These are phyloP conservation scores for Sceloporus tristichus DNA, from an alignment of 2,113 vertebrate genomes.

Conservation along the genomic window DNA sequence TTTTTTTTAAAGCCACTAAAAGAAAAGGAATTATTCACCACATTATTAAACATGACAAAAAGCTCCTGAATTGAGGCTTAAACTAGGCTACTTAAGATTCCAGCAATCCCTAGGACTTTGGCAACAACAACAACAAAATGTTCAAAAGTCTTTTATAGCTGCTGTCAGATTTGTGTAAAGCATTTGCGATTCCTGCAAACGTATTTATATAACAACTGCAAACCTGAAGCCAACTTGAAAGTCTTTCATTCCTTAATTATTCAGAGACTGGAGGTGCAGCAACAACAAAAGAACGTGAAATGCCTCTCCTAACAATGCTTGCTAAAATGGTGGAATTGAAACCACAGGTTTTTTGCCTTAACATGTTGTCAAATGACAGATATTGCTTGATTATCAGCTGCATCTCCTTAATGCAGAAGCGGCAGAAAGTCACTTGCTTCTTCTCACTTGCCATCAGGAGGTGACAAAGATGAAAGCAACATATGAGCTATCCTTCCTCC, in stretches of 20 bases:
- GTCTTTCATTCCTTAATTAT: constrained; percentile 80
- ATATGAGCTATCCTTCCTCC: constrained; percentile 31
- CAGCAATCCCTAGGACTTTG: constrained; percentile 83
- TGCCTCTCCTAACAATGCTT: constrained; percentile 60
- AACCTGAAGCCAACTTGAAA: constrained; percentile 81
- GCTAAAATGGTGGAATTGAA: constrained; percentile 65
- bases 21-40: constrained; percentile 82
- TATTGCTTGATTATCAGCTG: constrained; percentile 42
- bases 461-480: not conserved
- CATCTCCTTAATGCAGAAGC: constrained; percentile 33
- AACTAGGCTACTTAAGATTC: constrained; percentile 82
- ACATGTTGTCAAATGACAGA: constrained; percentile 21
- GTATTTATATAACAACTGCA: constrained; percentile 85
- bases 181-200: constrained; percentile 82
- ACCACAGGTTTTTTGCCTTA: constrained; percentile 31
- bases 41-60: constrained; percentile 87
- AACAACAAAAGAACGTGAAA: constrained; percentile 59
- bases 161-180: constrained; percentile 85
- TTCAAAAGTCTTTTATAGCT: constrained; percentile 86
- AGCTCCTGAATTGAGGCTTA: constrained; percentile 81
- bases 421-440: constrained; percentile 21
- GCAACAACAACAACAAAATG: constrained; percentile 75
- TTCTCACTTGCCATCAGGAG: constrained; percentile 35
- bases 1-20: constrained; percentile 57
- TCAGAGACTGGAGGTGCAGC: constrained; percentile 69